Base-by-base conservation (phyloP, 2,797 vertebrate genomes). In the Alca torda region DNA sequence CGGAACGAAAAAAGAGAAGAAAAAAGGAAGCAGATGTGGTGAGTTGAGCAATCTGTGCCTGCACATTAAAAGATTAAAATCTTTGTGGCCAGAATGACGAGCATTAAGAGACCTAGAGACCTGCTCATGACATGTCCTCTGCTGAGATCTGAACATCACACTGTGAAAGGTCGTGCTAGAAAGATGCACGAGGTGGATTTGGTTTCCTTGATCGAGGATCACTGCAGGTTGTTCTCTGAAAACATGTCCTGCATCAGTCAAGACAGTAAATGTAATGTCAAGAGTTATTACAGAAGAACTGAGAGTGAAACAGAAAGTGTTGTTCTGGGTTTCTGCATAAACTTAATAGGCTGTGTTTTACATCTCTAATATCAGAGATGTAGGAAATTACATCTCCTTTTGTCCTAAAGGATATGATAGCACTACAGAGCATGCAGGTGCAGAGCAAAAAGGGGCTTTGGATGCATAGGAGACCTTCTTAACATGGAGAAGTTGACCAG, bases 21-120 rank as follows among this genome's bases (percentile, higher is more conserved):
- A 98, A 98, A 97, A 98, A 98, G 94, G 98, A 98, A 96, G 87
- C 76, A 0, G 98, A 98, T 93, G 95, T 98, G 96, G 98, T 98
- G 97, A 98, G 98, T 97, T 90, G 65, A 86, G 61, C 28, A 54
- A 3, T 82, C 16, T 74, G 43, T 78, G 75, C 51, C 76, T 95
- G 24, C 12, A 2, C 35, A 9, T 79, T 92, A 82, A 87, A 86
- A 73, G 77, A n/a, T 4, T 2, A 15, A 41, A 56, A 26, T 82
- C 5, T 45, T 37, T 28, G 13, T 12, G 37, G 20, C 24, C 59
- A 86, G 54, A 61, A 84, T 33, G 45, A 37, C 0, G 25, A 15
- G 28, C 3, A 5, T 8, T 23, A 43, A 37, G 43, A 85, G 23
- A 70, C 31, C 65, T 79, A 41, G 43, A 85, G 20, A 70, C 31